Conservation (phyloP, 1,140 invertebrate species). For the Holcopasites calliopsidis region DNA sequence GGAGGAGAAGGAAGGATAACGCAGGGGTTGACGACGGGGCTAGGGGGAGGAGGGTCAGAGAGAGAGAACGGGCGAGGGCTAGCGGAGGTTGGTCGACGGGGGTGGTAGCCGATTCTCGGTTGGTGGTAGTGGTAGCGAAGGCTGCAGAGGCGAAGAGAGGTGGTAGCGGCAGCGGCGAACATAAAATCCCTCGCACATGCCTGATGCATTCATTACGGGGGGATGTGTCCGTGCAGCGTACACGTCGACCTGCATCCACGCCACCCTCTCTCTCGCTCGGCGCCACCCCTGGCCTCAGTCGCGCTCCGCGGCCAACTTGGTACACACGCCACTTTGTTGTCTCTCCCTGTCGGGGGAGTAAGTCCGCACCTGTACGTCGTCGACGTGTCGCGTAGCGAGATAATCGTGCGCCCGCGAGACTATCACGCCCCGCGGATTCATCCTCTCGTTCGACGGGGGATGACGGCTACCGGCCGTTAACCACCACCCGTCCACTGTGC, state of each 20-base stretch:
- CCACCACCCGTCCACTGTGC: background rate
- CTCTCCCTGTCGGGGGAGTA: constrained; percentile 30
- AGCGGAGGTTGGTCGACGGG: constrained; percentile 49
- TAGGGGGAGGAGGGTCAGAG: constrained; percentile 6
- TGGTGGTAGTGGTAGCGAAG: constrained; percentile 57
- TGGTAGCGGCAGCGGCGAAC: constrained; percentile 71
- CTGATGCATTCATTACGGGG: constrained; percentile 79
- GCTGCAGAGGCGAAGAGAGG: constrained; percentile 67
- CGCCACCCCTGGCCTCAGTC: constrained; percentile 64
- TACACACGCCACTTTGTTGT: constrained; percentile 59
- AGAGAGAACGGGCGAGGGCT: constrained; percentile 12
- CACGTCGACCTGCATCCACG: constrained; percentile 72
- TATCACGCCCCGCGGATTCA: background rate
- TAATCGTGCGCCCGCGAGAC: constrained; percentile 8
- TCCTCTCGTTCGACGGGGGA: background rate
- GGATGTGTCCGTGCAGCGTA: constrained; percentile 77
- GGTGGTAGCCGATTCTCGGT: constrained; percentile 63
- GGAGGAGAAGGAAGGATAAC: constrained; percentile 62
- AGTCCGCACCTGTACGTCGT: constrained; percentile 21
- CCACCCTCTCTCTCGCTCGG: constrained; percentile 53
- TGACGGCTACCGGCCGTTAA: background rate
- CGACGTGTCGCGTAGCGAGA: constrained; percentile 35
- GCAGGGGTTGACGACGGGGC: constrained; percentile 8
- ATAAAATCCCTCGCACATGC: constrained; percentile 80
- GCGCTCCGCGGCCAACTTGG: constrained; percentile 63